These are phyloP conservation scores for Megalops cyprinoides DNA, from an alignment of 2,797 vertebrate species.

Conservation along the genomic window DNA sequence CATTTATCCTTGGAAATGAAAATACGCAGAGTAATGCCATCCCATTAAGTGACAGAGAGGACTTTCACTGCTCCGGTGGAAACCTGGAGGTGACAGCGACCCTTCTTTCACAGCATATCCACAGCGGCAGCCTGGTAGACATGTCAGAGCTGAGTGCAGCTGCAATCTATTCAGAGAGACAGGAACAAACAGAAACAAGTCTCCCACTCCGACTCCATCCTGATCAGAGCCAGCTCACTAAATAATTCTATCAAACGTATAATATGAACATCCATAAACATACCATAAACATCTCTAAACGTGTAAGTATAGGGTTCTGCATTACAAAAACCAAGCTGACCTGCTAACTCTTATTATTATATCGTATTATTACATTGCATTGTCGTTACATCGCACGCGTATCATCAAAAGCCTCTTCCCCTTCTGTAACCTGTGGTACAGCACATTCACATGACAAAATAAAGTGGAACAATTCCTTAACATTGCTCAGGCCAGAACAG, in stretches of 20 bases:
- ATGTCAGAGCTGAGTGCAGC: slow-evolving; percentile 36
- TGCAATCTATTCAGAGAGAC: slow-evolving; percentile 54
- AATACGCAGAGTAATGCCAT: not conserved
- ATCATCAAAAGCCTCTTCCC: not conserved
- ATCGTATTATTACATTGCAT: no score
- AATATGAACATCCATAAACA: no score
- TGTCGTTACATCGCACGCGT: not conserved
- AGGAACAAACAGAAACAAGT: slow-evolving; percentile 50
- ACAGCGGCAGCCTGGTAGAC: not conserved
- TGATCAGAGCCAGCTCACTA: not conserved
- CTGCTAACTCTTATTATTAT: no score
- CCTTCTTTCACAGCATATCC: not conserved
- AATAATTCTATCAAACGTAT: no score
- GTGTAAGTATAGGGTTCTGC: no score
- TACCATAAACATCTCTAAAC: no score
- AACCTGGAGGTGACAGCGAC: not conserved
- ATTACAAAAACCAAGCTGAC: not conserved
- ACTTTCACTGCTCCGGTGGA: not conserved
- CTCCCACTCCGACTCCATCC: slow-evolving; percentile 41
- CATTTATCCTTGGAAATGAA: not conserved
- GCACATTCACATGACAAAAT: not conserved
- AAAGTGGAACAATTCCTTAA: not conserved
- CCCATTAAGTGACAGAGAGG: not conserved
- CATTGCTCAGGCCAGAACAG: not conserved
- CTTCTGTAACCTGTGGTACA: not conserved